These are phyloP conservation scores for Rallus limicola DNA, from an alignment of 2,113 vertebrate genomes.

Conservation along the genomic window DNA sequence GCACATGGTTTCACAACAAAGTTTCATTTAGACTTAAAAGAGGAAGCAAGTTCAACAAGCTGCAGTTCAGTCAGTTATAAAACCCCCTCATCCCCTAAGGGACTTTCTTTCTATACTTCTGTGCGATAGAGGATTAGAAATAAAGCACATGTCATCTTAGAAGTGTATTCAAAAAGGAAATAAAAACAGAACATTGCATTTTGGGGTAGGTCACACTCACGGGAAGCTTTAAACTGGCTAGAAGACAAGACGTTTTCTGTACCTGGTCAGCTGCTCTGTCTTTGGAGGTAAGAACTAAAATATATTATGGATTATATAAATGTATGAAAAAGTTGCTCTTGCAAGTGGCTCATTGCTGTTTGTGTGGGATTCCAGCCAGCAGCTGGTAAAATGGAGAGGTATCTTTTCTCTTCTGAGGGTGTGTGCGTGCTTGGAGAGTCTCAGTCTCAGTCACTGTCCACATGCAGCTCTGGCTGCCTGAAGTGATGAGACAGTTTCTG, in stretches of 20 bases:
- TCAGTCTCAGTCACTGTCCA: background rate
- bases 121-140: conserved; percentile 32
- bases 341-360: background rate
- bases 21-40: conserved; percentile 75
- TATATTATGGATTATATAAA: background rate
- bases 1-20: conserved; percentile 63
- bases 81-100: conserved; percentile 44
- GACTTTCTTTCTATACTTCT: conserved; percentile 72
- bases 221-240: conserved; percentile 1
- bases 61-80: conserved; percentile 65
- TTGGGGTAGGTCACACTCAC: background rate
- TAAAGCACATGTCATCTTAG: conserved; percentile 46
- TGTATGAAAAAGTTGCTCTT: background rate
- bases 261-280: background rate
- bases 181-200: background rate
- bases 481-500: background rate
- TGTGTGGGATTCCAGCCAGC: background rate
- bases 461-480: background rate
- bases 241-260: conserved; percentile 22
- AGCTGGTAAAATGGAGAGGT: background rate
- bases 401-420: background rate
- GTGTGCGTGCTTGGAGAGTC: background rate
- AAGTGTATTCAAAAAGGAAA: conserved; percentile 41
- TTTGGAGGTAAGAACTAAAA: conserved; percentile 72
- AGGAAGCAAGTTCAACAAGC: conserved; percentile 66